Conservation (phyloP, 2,888 invertebrate genomes). For the Fissipunctia ypsillon region DNA sequence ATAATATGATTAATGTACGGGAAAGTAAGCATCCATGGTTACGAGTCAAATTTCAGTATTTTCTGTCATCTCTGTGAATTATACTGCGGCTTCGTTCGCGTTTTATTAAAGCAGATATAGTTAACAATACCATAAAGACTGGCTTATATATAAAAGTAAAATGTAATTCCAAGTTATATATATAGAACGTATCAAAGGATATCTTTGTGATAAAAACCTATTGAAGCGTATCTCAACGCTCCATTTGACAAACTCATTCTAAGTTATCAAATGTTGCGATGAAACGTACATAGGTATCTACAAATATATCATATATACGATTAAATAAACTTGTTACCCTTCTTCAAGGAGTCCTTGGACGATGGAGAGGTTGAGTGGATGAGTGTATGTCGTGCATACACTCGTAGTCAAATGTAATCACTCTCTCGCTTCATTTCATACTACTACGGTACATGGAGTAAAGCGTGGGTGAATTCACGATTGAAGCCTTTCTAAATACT, state of each 20-base stretch:
- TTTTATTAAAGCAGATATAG: not conserved
- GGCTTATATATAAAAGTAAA: not conserved
- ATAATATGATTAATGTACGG: conserved; percentile 71
- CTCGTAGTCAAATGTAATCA: conserved; percentile 17
- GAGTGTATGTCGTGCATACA: conserved; percentile 24
- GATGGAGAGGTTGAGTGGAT: conserved; percentile 6
- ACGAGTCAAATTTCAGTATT: conserved; percentile 40
- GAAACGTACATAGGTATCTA: conserved; percentile 29
- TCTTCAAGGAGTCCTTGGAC: conserved; percentile 18
- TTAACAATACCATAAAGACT: not conserved
- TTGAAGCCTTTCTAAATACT: conserved; percentile 12
- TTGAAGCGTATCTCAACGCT: conserved; percentile 25
- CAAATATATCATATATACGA: not conserved
- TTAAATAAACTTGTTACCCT: conserved; percentile 14
- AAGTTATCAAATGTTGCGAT: conserved; percentile 39
- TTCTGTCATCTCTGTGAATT: conserved; percentile 11
- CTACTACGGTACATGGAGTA: conserved; percentile 24
- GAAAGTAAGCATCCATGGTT: conserved; percentile 51
- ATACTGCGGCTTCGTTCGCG: not conserved
- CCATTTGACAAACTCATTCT: conserved; percentile 46
- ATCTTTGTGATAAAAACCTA: conserved; percentile 25
- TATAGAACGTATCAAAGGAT: conserved; percentile 14
- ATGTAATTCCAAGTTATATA: conserved; percentile 12
- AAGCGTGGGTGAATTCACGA: conserved; percentile 24
- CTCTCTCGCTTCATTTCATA: conserved; percentile 20